A percentile compares a stretch with the other conserved stretches of the same genome.
Evolutionary conservation across 2,113 vertebrate genomes (phyloP).

Genomic region (Varanus salvator): DNA sequence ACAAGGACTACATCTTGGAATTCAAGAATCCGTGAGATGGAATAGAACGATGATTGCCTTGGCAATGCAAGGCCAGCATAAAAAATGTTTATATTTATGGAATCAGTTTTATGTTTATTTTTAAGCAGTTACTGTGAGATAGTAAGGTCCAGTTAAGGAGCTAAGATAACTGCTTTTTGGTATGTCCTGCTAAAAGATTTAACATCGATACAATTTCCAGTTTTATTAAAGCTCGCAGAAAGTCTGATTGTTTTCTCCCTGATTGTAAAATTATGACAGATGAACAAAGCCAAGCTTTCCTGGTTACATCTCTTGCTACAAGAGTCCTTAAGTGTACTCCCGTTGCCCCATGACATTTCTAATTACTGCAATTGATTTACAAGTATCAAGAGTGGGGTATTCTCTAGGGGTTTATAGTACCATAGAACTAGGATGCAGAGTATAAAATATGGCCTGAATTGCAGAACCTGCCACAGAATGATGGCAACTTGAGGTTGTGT

Average conservation of each 20-base stretch:
- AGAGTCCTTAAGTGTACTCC: background rate
- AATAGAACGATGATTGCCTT: background rate
- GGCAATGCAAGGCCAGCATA: background rate
- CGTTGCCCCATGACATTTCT: background rate
- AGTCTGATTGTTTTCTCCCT: slow-evolving; percentile 3
- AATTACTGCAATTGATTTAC: background rate
- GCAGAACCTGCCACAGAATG: background rate
- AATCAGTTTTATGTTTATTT: background rate
- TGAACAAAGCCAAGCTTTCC: slow-evolving; percentile 5
- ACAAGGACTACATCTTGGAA: slow-evolving; percentile 1
- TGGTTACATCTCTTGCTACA: background rate
- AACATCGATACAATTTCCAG: background rate
- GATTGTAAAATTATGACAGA: background rate
- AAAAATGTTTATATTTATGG: slow-evolving; percentile 15
- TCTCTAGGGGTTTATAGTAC: background rate
- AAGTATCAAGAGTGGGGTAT: background rate
- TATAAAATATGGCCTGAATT: background rate
- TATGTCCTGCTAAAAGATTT: slow-evolving; percentile 24
- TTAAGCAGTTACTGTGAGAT: background rate
- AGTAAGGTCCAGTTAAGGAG: background rate
- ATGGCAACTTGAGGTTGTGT: background rate
- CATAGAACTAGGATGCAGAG: background rate
- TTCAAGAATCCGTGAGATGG: background rate
- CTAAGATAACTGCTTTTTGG: slow-evolving; percentile 8
- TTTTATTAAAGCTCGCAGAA: slow-evolving; percentile 20